Evolutionary conservation across 2,113 vertebrate genomes (phyloP), one percentile per base, ranked within the genome.

Genomic region (Thryonomys swinderianus): DNA sequence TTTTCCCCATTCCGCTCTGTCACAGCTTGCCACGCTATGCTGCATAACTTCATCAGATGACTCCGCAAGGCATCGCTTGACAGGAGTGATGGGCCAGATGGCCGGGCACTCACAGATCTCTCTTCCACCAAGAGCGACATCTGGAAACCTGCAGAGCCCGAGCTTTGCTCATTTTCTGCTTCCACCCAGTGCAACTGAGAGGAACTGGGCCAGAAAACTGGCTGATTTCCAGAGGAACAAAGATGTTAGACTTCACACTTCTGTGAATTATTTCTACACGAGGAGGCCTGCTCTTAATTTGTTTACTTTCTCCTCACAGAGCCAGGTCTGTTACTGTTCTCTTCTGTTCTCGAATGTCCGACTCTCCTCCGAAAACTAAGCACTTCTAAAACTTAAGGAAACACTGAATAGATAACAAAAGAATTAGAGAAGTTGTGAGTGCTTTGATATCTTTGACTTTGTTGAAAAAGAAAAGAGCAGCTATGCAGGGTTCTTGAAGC

Each of bases 61-160:
- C 71, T 57, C 93, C 25, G 93, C 64, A 96, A 91, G 97, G 98
- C 53, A n/a, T 57, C 93, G 59, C 55, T 79, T 94, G 96, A 97
- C 97, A 98, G 95, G 87, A 97, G n/a, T 59, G 86, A 69, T 17
- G 88, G 96, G 95, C 96, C 98, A 98, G 98, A 96, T 97, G 98
- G 98, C 20, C 17, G 17, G 91, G 94, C 91, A 93, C 93, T 94
- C 92, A 94, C 1, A 86, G 87, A 87, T 83, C 88, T 84, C 96
- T 95, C 80, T 95, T 97, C 1, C 96, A 85, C 92, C 51, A 73
- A 74, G 37, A n/a, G 73, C 51, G 95, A 96, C 98, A 95, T 95
- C 97, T 97, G 98, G 95, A 90, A 96, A 92, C 23, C 90, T 79
- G 23, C 90, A 81, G 95, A 96, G 80, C 53, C 87, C 14, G 0